These are phyloP conservation scores for Trichogramma evanescens DNA, from an alignment of 2,888 invertebrate genomes.

Conservation along the genomic window DNA sequence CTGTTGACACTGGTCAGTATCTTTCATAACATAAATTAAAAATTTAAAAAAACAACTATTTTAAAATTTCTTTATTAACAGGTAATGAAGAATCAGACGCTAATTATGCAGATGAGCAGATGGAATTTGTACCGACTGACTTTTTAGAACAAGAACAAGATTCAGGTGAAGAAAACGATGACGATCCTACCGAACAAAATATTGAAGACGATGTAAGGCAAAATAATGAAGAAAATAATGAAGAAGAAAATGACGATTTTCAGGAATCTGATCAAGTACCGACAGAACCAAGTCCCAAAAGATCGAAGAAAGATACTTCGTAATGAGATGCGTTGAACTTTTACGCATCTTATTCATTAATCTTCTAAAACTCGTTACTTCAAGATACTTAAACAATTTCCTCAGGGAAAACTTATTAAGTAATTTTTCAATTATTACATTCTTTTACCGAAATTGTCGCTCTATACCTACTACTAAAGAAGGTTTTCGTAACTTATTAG, in stretches of 20 bases:
- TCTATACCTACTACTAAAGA: too few species aligned
- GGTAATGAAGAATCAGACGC: constrained; percentile 10
- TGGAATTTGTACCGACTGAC: constrained; percentile 46
- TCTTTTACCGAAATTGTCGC: too few species aligned
- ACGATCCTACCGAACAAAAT: constrained; percentile 1
- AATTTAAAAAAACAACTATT: background rate
- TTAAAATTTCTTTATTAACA: background rate
- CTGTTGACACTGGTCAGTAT: constrained; percentile 10
- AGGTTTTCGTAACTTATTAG: too few species aligned
- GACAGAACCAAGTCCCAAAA: constrained; percentile 9
- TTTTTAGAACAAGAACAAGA: constrained; percentile 45
- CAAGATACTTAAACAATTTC: too few species aligned
- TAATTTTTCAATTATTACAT: too few species aligned
- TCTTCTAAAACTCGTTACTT: too few species aligned
- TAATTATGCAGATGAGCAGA: constrained; percentile 34
- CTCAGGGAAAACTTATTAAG: too few species aligned
- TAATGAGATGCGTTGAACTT: constrained; percentile 3
- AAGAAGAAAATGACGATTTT: constrained; percentile 24
- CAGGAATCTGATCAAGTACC: constrained; percentile 25
- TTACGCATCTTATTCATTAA: background rate
- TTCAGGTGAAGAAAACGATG: constrained; percentile 35
- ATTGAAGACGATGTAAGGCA: constrained; percentile 24
- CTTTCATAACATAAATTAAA: background rate
- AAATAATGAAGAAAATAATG: constrained; percentile 21
- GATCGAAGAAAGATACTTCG: constrained; percentile 18